Base-by-base conservation (phyloP, 2,113 vertebrate species). In the Myocastor coypus region DNA sequence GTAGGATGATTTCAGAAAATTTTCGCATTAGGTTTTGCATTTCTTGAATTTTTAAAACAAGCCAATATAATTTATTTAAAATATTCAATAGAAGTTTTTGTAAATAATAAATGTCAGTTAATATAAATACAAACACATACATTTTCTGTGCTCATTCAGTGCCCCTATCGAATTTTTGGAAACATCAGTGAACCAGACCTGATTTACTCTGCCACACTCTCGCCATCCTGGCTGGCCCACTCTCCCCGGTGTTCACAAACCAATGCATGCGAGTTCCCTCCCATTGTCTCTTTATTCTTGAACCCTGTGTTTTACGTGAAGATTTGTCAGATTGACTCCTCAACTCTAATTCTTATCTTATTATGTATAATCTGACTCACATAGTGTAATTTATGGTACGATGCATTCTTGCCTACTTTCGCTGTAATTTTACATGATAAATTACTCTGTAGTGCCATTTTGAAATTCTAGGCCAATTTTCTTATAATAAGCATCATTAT, bases 371-470 rank as follows among this genome's bases (percentile, higher is more conserved):
- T 22, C 37, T 78, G 81, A 12, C 13, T 94, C 63, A 12, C 7
- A 69, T 7, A 37, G 32, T 63, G 26, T 26, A 61, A 71, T 50
- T 86, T 71, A 64, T 52, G 32, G 19, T 42, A 17, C 11, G 26
- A 13, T 37, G 16, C 50, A 69, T 85, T 59, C 32, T 20, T 85
- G 61, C n/a, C 30, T 88, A 24, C 0, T 68, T 46, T 50, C 78
- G 63, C 5, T 68, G 2, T 57, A 66, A 85, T 82, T 77, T 92
- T 80, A 84, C 66, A 82, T 93, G 80, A 34, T 63, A 40, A 50
- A 63, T 86, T n/a, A 42, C 26, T 30, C 57, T 83, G 73, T 42
- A 64, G 20, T 89, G 16, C 86, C 59, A 85, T 42, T 96, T 92
- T 77, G 52, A 77, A 82, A n/a, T 71, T 66, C 40, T 91, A 59